phyloP scores from a whole-genome alignment of 2,797 vertebrate species.

The Micrastur ruficollis region DNA sequence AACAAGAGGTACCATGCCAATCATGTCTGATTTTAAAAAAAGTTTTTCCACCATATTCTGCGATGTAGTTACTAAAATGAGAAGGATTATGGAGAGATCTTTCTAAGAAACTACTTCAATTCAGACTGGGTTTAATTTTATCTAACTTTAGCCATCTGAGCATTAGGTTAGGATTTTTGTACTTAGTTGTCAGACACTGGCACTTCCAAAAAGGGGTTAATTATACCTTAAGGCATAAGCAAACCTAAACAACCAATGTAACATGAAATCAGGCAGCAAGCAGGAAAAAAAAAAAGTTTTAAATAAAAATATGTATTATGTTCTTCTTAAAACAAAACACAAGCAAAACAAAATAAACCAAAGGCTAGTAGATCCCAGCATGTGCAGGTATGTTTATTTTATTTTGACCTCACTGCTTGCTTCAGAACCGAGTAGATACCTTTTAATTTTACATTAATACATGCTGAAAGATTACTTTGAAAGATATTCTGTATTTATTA shows the following conservation, averaged over 20 bases:
- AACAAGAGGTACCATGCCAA: background rate
- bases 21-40: background rate
- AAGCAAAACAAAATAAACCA: background rate
- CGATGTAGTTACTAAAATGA: background rate
- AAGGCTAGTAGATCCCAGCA: background rate
- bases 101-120: background rate
- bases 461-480: background rate
- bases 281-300: background rate
- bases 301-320: background rate
- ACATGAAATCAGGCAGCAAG: background rate
- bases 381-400: background rate
- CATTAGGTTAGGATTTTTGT: background rate
- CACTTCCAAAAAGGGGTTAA: background rate
- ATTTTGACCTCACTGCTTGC: background rate
- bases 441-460: background rate
- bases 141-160: background rate
- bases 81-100: background rate
- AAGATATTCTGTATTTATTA: background rate
- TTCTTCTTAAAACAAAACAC: background rate
- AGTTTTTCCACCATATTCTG: background rate
- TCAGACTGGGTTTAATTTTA: background rate
- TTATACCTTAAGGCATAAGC: background rate
- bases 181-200: background rate
- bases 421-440: background rate
- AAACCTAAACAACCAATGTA: background rate